Conservation (phyloP, 2,888 invertebrate species). For the Rapana venosa region DNA sequence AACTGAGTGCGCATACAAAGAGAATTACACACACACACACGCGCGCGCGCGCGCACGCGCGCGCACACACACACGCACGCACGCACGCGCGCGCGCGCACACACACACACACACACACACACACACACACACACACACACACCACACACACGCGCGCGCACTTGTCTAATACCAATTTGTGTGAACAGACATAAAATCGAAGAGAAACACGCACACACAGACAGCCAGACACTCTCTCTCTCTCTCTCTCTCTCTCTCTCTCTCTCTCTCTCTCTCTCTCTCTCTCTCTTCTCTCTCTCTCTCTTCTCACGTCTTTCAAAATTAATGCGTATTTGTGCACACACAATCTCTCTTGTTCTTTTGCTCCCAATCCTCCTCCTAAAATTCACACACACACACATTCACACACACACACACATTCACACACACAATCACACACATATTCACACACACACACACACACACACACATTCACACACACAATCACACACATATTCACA, state of each 20-base stretch:
- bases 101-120: not conserved
- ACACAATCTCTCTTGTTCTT: not conserved
- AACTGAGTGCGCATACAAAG: not conserved
- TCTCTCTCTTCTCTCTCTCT: constrained; percentile 1
- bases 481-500: not conserved
- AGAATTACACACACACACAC: not conserved
- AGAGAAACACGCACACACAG: no score
- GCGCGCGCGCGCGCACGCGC: not conserved
- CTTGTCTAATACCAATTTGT: no score
- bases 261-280: not conserved
- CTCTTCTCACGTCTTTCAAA: not conserved
- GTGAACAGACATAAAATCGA: no score
- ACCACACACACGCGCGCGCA: no score
- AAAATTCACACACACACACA: not conserved
- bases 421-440: not conserved
- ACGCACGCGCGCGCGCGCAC: no score
- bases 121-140: not conserved
- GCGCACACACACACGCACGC: not conserved
- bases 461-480: constrained; percentile 2
- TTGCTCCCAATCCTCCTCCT: not conserved
- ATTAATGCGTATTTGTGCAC: no score
- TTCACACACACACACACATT: not conserved
- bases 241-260: not conserved
- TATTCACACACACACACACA: not conserved
- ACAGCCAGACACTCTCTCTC: no score